These are phyloP conservation scores for Pseudococcus longispinus DNA, from an alignment of 2,888 invertebrate genomes.

Conservation along the genomic window DNA sequence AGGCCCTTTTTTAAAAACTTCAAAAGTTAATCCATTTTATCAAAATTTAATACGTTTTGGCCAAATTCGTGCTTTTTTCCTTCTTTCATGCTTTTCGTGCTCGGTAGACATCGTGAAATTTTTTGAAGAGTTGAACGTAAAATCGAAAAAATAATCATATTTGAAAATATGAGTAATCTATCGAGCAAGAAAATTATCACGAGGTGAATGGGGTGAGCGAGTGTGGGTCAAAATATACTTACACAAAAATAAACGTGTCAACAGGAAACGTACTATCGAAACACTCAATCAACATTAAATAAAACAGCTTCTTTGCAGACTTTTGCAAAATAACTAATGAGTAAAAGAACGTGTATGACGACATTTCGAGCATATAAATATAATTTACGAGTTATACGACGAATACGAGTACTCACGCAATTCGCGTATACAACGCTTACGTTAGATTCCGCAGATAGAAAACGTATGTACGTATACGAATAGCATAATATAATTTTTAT, in stretches of 20 bases:
- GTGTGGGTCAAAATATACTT: background rate
- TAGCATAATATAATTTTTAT: background rate
- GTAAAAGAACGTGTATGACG: background rate
- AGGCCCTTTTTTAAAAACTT: no score
- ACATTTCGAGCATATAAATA: background rate
- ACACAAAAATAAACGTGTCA: background rate
- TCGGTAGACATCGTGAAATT: no score
- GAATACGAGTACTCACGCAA: background rate
- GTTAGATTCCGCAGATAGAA: background rate
- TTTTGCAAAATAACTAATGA: background rate
- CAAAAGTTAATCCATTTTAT: no score
- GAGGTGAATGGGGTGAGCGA: no score
- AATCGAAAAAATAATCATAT: no score
- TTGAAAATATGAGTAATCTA: no score
- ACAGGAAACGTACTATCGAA: background rate
- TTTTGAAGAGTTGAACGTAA: no score
- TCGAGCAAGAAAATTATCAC: no score
- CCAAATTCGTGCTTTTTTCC: no score
- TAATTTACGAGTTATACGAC: no score
- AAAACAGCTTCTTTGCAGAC: background rate
- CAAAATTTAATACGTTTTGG: no score
- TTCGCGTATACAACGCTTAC: background rate
- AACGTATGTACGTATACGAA: background rate
- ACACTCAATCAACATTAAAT: background rate
- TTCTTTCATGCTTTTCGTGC: no score